These are phyloP conservation scores for Selene dorsalis DNA, from an alignment of 2,797 vertebrate genomes.

Conservation along the genomic window DNA sequence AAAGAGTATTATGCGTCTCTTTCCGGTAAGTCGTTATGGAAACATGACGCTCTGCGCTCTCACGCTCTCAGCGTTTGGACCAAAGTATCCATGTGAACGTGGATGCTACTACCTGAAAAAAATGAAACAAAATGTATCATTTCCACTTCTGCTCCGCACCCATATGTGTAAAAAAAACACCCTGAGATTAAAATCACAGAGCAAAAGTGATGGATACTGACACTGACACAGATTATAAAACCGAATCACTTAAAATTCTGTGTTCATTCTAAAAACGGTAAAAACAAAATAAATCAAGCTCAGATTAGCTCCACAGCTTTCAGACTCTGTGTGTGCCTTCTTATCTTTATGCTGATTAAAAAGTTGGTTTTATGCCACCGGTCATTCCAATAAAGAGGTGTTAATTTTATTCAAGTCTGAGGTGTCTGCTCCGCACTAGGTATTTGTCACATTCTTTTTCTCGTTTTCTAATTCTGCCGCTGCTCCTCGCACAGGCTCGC, in stretches of 20 bases:
- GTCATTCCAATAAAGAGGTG: slow-evolving; percentile 20
- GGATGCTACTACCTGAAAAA: too few species aligned
- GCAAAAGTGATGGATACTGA: neutral
- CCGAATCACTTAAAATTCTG: slow-evolving; percentile 8
- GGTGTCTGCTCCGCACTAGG: neutral
- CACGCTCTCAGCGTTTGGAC: too few species aligned
- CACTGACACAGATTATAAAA: neutral
- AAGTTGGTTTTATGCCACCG: slow-evolving; percentile 11
- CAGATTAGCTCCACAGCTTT: slow-evolving; percentile 4
- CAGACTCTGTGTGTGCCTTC: neutral
- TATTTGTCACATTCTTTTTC: slow-evolving; percentile 13
- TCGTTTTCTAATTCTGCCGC: slow-evolving; percentile 14
- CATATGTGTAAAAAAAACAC: too few species aligned
- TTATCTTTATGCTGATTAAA: slow-evolving; percentile 31
- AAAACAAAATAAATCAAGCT: slow-evolving; percentile 21
- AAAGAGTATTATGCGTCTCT: too few species aligned
- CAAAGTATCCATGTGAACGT: too few species aligned
- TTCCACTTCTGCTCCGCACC: too few species aligned
- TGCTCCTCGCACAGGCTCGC: slow-evolving; percentile 3
- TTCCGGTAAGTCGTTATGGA: too few species aligned
- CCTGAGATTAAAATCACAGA: neutral
- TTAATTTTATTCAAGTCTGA: slow-evolving; percentile 28
- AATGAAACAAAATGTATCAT: too few species aligned
- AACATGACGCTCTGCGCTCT: too few species aligned
- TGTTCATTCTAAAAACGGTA: slow-evolving; percentile 4